Evolutionary conservation across 2,113 vertebrate genomes (phyloP).

Genomic region (Cacatua alba): DNA sequence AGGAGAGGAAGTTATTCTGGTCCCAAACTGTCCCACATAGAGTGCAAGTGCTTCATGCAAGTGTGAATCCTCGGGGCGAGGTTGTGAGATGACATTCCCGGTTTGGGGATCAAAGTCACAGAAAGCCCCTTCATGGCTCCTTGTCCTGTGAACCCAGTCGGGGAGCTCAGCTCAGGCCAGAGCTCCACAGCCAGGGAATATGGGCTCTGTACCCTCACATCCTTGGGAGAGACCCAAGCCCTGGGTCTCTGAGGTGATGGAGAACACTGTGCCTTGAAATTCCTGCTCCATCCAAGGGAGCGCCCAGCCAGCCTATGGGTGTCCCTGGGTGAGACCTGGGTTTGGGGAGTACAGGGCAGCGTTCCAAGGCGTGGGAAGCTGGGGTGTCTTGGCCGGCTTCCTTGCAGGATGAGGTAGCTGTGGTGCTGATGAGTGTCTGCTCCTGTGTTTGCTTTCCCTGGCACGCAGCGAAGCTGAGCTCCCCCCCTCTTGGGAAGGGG

Average conservation of each 20-base stretch:
- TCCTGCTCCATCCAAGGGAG: not conserved
- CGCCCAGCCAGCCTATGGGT: not conserved
- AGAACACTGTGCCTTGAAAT: not conserved
- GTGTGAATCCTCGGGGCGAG: not conserved
- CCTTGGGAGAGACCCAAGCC: not conserved
- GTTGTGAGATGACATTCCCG: not conserved
- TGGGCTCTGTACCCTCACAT: not conserved
- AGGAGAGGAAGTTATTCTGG: constrained; percentile 39
- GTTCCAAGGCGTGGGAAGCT: accelerated
- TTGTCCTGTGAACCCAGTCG: accelerated
- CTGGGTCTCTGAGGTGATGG: not conserved
- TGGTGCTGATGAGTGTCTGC: not conserved
- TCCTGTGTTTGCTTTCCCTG: constrained; percentile 1
- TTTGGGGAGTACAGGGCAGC: not conserved
- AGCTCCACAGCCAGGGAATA: not conserved
- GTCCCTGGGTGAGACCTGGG: not conserved
- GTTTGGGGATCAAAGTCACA: not conserved
- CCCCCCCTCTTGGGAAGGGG: not conserved
- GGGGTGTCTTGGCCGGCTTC: accelerated
- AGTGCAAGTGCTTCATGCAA: not conserved
- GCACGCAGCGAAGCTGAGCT: not conserved
- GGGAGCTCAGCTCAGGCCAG: not conserved
- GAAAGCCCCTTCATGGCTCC: not conserved
- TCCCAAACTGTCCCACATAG: constrained; percentile 52
- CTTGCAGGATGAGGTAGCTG: not conserved